Percentiles rank a stretch among this genome's conserved stretches.
Conservation (phyloP, 2,888 invertebrate species). For the Ormia ochracea region DNA sequence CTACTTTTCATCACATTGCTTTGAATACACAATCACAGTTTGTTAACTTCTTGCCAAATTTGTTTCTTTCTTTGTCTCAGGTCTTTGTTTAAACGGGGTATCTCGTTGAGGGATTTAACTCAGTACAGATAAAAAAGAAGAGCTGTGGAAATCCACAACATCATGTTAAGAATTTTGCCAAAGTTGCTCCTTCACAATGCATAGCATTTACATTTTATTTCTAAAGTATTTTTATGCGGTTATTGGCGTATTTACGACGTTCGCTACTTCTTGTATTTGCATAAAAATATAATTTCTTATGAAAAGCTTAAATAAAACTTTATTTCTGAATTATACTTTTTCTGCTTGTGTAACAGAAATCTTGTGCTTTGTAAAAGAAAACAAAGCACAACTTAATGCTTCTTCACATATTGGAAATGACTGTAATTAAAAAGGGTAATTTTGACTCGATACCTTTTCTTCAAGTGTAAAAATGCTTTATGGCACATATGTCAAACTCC, state of each 20-base stretch:
- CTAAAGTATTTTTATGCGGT: not conserved
- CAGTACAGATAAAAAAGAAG: not conserved
- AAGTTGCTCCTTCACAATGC: not conserved
- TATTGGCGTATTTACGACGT: not conserved
- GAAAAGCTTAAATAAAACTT: not conserved
- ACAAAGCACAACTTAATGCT: too few relatives aligned
- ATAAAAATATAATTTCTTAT: not conserved
- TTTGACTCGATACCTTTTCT: too few relatives aligned
- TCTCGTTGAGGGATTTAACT: not conserved
- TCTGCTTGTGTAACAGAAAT: not conserved
- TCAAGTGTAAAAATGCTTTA: too few relatives aligned
- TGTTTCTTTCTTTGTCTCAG: not conserved
- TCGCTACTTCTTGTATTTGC: too few relatives aligned
- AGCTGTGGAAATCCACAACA: not conserved
- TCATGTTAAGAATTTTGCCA: conserved; percentile 8
- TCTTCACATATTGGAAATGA: too few relatives aligned
- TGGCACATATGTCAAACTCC: too few relatives aligned
- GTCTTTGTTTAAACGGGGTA: not conserved
- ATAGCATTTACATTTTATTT: not conserved
- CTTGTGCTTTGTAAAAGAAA: too few relatives aligned
- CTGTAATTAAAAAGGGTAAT: too few relatives aligned
- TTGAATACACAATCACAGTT: not conserved
- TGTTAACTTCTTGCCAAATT: not conserved
- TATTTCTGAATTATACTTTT: not conserved
- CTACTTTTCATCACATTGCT: conserved; percentile 6